These are phyloP conservation scores for Papilio aristodemus DNA, from an alignment of 1,140 invertebrate genomes.

Conservation along the genomic window DNA sequence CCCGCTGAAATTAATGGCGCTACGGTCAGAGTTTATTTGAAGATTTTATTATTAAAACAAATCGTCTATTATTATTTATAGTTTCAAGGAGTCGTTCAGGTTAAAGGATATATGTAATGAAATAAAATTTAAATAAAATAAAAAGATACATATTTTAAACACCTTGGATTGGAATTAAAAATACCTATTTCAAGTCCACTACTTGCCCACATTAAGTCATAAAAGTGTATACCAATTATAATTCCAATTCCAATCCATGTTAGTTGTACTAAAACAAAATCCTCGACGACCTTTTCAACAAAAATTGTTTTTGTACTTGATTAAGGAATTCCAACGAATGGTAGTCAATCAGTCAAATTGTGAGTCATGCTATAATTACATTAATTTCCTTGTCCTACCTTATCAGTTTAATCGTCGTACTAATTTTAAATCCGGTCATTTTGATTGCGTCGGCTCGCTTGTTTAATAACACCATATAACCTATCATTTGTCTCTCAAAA, in stretches of 20 bases:
- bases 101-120: neutral
- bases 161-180: too few species aligned
- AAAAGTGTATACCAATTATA: too few species aligned
- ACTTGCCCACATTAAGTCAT: too few species aligned
- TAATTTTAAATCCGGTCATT: conserved; percentile 21
- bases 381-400: neutral
- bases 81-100: neutral
- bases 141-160: neutral
- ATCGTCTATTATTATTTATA: conserved; percentile 18
- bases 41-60: conserved; percentile 21
- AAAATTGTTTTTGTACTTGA: neutral
- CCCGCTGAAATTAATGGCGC: conserved; percentile 28
- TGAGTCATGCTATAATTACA: neutral
- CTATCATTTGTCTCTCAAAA: conserved; percentile 33
- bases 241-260: too few species aligned
- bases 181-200: too few species aligned
- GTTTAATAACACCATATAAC: conserved; percentile 29
- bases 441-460: conserved; percentile 15
- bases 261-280: too few species aligned
- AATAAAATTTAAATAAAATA: neutral
- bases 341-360: neutral
- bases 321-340: neutral
- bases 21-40: conserved; percentile 10
- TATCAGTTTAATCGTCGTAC: conserved; percentile 1
- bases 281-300: neutral